These are phyloP conservation scores for Uria aalge DNA, from an alignment of 2,113 vertebrate species.

Conservation along the genomic window DNA sequence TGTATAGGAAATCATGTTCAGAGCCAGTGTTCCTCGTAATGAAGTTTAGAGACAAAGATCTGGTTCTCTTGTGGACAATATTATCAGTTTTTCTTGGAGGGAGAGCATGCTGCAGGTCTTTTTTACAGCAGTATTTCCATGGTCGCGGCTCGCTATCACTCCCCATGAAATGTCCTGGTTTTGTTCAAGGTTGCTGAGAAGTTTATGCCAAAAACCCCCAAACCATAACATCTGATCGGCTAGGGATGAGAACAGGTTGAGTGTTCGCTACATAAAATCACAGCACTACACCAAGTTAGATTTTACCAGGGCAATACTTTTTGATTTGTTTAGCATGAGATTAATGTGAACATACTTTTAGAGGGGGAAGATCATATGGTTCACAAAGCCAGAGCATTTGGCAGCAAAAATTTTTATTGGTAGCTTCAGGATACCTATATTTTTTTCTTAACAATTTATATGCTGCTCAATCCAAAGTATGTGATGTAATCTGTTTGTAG, in stretches of 20 bases:
- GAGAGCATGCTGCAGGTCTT: accelerated
- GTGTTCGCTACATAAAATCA: background rate
- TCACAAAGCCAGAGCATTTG: conserved; percentile 20
- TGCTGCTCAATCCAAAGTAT: background rate
- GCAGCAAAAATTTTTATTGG: background rate
- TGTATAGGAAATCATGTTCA: background rate
- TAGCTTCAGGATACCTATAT: conserved; percentile 46
- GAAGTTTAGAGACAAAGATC: background rate
- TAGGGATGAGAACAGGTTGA: background rate
- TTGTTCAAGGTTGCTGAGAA: background rate
- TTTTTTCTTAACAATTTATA: conserved; percentile 51
- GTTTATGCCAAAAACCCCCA: background rate
- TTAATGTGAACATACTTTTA: background rate
- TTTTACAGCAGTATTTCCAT: background rate
- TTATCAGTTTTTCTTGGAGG: background rate
- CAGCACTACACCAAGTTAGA: background rate
- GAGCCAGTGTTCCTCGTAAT: background rate
- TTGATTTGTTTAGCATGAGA: background rate
- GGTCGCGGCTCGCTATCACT: background rate
- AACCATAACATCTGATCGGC: background rate
- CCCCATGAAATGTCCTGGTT: background rate
- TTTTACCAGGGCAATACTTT: background rate
- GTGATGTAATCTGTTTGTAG: conserved; percentile 16
- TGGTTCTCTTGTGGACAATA: background rate
- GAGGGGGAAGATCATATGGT: conserved; percentile 3